Percentiles rank a stretch among this genome's conserved stretches.
Conservation (phyloP, 1,140 invertebrate species). For the Chelonus insularis region DNA sequence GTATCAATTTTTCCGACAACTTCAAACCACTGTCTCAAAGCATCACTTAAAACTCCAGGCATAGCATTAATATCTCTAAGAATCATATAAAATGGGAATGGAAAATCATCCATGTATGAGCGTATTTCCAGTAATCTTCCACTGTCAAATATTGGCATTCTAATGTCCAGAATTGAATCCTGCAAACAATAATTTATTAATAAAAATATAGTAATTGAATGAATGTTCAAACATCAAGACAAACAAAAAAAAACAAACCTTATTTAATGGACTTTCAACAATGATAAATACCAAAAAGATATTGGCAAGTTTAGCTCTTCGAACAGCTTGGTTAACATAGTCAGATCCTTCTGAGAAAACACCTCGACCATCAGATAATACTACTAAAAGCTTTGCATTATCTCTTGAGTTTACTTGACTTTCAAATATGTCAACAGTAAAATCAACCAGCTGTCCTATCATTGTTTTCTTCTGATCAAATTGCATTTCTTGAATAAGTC, state of each 20-base stretch:
- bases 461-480: constrained; percentile 83
- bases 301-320: constrained; percentile 75
- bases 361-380: constrained; percentile 93
- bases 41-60: constrained; percentile 90
- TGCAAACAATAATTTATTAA: constrained; percentile 51
- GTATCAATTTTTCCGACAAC: constrained; percentile 73
- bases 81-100: constrained; percentile 98
- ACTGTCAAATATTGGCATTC: constrained; percentile 72
- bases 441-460: constrained; percentile 79
- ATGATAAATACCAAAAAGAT: constrained; percentile 96
- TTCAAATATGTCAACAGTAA: constrained; percentile 72
- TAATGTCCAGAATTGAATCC: constrained; percentile 92
- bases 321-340: constrained; percentile 75
- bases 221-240: no score
- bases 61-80: constrained; percentile 85
- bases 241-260: constrained; percentile 62
- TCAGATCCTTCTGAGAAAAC: constrained; percentile 88
- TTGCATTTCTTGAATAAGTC: constrained; percentile 73
- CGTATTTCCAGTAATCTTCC: constrained; percentile 66
- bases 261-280: constrained; percentile 89
- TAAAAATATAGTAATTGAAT: constrained; percentile 1
- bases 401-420: constrained; percentile 60
- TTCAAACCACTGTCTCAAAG: constrained; percentile 98
- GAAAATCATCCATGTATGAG: constrained; percentile 92
- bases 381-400: constrained; percentile 85